Conservation (phyloP, 2,113 vertebrate species). For the Mesocricetus auratus region DNA sequence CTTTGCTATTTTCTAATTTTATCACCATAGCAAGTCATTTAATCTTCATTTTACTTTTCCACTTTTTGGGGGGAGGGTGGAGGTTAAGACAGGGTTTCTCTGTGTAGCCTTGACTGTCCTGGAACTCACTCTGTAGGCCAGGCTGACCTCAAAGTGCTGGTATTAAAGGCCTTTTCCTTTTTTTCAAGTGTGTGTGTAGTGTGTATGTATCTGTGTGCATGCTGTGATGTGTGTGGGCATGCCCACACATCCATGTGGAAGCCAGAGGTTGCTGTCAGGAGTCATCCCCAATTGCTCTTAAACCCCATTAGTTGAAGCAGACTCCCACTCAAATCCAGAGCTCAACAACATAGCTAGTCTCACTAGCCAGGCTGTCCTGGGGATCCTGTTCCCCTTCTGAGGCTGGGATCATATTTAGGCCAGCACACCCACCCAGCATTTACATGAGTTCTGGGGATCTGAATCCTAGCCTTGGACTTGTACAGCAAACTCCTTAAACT, state of each 20-base stretch:
- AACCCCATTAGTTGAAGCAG: too few species aligned
- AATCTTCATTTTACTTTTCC: background rate
- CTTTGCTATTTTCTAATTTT: background rate
- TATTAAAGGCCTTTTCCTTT: background rate
- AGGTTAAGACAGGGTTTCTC: too few species aligned
- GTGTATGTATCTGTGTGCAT: background rate
- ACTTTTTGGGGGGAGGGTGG: too few species aligned
- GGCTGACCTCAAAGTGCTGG: too few species aligned
- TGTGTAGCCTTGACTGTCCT: too few species aligned
- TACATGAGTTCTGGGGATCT: too few species aligned
- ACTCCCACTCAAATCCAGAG: background rate
- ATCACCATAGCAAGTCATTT: background rate
- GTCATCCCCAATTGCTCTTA: background rate
- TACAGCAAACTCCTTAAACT: background rate
- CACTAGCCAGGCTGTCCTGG: background rate
- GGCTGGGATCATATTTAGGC: background rate
- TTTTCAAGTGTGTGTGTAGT: background rate
- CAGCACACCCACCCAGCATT: background rate
- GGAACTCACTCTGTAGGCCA: too few species aligned
- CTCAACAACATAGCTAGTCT: background rate
- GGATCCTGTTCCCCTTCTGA: background rate
- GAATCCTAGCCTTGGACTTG: background rate
- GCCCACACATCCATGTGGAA: background rate
- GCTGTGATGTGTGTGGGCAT: too few species aligned
- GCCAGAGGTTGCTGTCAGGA: background rate